A percentile compares a stretch with the other conserved stretches of the same genome.
phyloP scores from a whole-genome alignment of 2,888 invertebrate species.

The Pseudococcus jackbeardsleyi region DNA sequence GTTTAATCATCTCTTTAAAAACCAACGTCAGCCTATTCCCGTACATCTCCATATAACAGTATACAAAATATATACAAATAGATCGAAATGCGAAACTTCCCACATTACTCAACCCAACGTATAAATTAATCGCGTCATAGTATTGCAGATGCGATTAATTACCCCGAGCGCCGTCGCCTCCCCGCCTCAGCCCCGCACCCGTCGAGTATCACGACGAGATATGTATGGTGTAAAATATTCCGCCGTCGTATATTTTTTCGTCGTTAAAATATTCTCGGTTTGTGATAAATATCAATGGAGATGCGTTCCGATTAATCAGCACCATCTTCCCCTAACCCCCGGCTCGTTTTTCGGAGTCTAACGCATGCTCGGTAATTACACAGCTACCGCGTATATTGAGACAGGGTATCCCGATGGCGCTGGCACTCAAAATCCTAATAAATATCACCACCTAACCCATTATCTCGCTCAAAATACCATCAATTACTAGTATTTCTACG shows the following conservation, averaged over 20 bases:
- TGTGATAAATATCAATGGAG: constrained; percentile 27
- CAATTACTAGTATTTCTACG: not conserved
- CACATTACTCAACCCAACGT: constrained; percentile 11
- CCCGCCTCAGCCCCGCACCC: not conserved
- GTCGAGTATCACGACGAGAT: not conserved
- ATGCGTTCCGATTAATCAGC: constrained; percentile 32
- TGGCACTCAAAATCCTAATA: not conserved
- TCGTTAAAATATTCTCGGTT: constrained; percentile 5
- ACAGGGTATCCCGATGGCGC: not conserved
- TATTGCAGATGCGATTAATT: constrained; percentile 20
- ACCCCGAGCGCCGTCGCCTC: not conserved
- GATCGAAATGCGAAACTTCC: constrained; percentile 11
- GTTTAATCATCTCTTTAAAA: constrained; percentile 1
- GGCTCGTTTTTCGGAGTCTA: not conserved
- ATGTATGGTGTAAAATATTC: constrained; percentile 2
- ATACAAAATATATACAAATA: not conserved
- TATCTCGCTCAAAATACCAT: constrained; percentile 23
- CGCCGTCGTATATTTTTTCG: not conserved
- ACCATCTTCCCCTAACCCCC: not conserved
- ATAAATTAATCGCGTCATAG: constrained; percentile 12
- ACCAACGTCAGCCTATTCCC: not conserved
- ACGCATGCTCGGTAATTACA: constrained; percentile 4
- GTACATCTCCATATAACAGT: not conserved
- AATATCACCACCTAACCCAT: constrained; percentile 32
- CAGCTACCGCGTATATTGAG: constrained; percentile 9